A percentile compares a stretch with the other conserved stretches of the same genome.
Evolutionary conservation across 2,888 invertebrate species (phyloP).

Genomic region (Stenotaenia linearis): DNA sequence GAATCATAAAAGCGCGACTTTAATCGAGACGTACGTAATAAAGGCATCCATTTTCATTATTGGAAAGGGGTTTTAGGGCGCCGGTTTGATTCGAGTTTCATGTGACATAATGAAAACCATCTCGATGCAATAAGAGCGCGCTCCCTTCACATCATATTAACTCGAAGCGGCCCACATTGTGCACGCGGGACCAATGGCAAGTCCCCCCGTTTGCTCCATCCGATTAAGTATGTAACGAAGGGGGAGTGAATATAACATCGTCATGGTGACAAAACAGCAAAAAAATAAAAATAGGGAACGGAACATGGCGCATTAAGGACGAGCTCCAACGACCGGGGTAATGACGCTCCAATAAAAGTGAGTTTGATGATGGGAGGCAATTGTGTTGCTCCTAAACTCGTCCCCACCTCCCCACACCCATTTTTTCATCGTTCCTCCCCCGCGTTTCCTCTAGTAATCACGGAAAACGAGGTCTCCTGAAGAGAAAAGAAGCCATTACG

Average conservation of each 20-base stretch:
- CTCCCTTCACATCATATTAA: constrained; percentile 21
- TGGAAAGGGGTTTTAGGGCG: constrained; percentile 14
- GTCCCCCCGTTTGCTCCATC: constrained; percentile 12
- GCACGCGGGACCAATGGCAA: constrained; percentile 20
- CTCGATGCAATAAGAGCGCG: constrained; percentile 24
- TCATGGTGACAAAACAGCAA: constrained; percentile 22
- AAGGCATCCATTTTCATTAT: constrained; percentile 17
- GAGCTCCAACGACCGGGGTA: constrained; percentile 21
- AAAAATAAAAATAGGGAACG: background rate
- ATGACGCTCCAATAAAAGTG: constrained; percentile 21
- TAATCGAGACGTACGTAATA: background rate
- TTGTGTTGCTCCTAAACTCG: constrained; percentile 16
- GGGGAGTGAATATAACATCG: constrained; percentile 22
- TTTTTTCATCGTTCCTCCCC: background rate
- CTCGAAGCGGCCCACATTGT: constrained; percentile 5
- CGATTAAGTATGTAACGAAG: constrained; percentile 26
- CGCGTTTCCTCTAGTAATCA: constrained; percentile 19
- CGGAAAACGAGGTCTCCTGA: constrained; percentile 7
- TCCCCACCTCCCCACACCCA: background rate
- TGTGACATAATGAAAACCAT: constrained; percentile 26
- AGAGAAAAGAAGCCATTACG: constrained; percentile 26
- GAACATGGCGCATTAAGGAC: constrained; percentile 19
- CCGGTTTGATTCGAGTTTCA: constrained; percentile 14
- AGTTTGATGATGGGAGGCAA: constrained; percentile 26
- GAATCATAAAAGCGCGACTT: background rate